Conservation (phyloP, 2,888 invertebrate genomes). For the Eulithis prunata region DNA sequence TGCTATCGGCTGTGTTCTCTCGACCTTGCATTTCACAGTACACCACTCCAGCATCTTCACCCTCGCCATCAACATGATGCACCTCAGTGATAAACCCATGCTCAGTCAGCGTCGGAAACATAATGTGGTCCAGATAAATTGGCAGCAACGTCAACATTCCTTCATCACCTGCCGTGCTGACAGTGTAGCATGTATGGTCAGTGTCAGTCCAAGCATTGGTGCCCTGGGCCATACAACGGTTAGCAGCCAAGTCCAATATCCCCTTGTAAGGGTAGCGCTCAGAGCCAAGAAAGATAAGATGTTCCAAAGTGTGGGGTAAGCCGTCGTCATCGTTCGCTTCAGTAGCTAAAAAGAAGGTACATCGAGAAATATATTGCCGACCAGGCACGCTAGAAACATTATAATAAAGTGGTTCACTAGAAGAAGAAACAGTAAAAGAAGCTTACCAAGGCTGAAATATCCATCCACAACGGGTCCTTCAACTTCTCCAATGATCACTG, state of each 20-base stretch:
- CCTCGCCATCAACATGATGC: constrained; percentile 94
- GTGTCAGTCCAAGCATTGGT: constrained; percentile 95
- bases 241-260: constrained; percentile 93
- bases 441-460: constrained; percentile 92
- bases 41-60: constrained; percentile 96
- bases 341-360: constrained; percentile 78
- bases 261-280: constrained; percentile 96
- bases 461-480: constrained; percentile 96
- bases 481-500: constrained; percentile 92
- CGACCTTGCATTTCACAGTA: constrained; percentile 97
- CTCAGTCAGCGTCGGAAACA: constrained; percentile 92
- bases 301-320: constrained; percentile 96
- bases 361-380: neutral
- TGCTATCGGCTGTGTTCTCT: constrained; percentile 91
- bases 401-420: neutral
- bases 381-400: neutral
- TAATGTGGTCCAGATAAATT: constrained; percentile 95
- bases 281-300: constrained; percentile 95
- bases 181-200: constrained; percentile 95
- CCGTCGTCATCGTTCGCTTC: constrained; percentile 97
- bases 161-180: constrained; percentile 92
- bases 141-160: constrained; percentile 95
- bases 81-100: constrained; percentile 95
- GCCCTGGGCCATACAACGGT: constrained; percentile 94
- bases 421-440: constrained; percentile 1